Base-by-base conservation (phyloP, 2,113 vertebrate genomes). In the Bos taurus region DNA sequence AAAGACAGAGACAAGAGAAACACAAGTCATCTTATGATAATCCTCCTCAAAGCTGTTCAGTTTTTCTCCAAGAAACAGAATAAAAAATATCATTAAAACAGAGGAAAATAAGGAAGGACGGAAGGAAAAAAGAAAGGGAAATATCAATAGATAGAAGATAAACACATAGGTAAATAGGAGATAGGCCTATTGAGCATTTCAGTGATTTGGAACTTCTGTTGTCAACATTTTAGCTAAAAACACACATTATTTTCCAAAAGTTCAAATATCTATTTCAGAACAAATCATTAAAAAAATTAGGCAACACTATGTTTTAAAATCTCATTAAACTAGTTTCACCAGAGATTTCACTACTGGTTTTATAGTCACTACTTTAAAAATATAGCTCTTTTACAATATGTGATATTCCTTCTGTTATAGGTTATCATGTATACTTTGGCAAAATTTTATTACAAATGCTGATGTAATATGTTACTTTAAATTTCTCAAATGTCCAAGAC, bases 401-500 rank as follows among this genome's bases (percentile, higher is more conserved):
- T 89, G 62, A 59, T 91, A 89, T 46, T 67, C 13, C 3, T 92
- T 92, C 19, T 50, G 33, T 56, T 62, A 74, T 59, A 91, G 14
- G 48, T 82, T 94, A 87, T 57, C 23, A 64, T 59, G 6, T 60
- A 97, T 57, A 91, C n/a, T 84, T 94, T 91, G 15, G 56, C 13
- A 92, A 93, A 67, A 83, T 90, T 71, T 19, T 94, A 62, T 87
- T 46, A 46, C 23, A 91, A 67, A 88, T 28, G 74, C 28, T 90
- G 25, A 13, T 10, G 14, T 84, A 64, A 81, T 64, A 83, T 85
- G 64, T 7, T 80, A 87, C 59, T 94, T 94, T 50, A 95, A 86
- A 93, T 90, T 92, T 90, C 52, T 95, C 74, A 74, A 28, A 97
- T 92, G 57, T 46, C 91, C 92, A 88, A 95, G 30, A 86, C 14